Conservation (phyloP, 1,140 invertebrate genomes). For the Apis florea region DNA sequence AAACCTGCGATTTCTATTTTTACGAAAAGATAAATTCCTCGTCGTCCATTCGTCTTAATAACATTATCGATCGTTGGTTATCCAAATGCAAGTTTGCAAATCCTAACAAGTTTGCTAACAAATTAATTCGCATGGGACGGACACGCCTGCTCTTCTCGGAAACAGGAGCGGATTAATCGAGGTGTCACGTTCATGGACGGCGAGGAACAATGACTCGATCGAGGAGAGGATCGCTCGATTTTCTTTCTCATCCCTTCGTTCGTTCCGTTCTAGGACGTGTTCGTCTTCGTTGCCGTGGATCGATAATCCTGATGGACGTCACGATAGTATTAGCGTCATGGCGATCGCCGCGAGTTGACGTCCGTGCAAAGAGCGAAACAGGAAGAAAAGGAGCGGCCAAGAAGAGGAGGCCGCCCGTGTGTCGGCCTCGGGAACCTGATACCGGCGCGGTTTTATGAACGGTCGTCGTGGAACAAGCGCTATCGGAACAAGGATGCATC, state of each 20-base stretch:
- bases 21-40: too few species aligned
- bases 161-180: conserved; percentile 32
- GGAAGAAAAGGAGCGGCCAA: conserved; percentile 40
- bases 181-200: conserved; percentile 29
- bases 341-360: conserved; percentile 59
- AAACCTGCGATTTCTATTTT: background rate
- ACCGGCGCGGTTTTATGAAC: conserved; percentile 57
- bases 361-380: conserved; percentile 49
- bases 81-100: too few species aligned
- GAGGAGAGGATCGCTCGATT: conserved; percentile 30
- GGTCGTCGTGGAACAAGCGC: conserved; percentile 9
- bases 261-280: conserved; percentile 23
- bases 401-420: conserved; percentile 60
- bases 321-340: conserved; percentile 73
- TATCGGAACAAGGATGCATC: conserved; percentile 16
- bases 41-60: too few species aligned
- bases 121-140: conserved; percentile 40
- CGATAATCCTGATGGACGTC: conserved; percentile 74
- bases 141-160: conserved; percentile 14
- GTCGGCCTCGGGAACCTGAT: conserved; percentile 65
- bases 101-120: conserved; percentile 33
- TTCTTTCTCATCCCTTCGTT: conserved; percentile 23
- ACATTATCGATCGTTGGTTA: background rate
- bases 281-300: conserved; percentile 59
- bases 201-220: conserved; percentile 41